phyloP scores from a whole-genome alignment of 2,797 vertebrate species.

The Sciurus carolinensis region DNA sequence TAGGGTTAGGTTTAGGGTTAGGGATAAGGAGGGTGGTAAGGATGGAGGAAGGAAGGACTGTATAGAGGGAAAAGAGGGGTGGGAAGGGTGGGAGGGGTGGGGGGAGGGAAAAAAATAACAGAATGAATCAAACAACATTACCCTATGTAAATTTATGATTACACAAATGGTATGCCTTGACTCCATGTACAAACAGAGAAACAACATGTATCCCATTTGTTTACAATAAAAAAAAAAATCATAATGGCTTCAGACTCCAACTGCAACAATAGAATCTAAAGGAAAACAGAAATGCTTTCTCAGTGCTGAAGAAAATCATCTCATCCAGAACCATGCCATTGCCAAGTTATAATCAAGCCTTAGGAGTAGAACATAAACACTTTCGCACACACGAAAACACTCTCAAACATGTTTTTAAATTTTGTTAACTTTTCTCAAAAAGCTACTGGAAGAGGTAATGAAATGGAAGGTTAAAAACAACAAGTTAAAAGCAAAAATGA shows the following conservation, averaged over 20 bases:
- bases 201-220: too few relatives aligned
- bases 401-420: constrained; percentile 2
- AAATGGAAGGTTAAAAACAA: constrained; percentile 48
- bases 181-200: too few relatives aligned
- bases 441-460: neutral
- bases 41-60: too few relatives aligned
- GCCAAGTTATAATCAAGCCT: neutral
- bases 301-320: neutral
- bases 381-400: neutral
- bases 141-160: too few relatives aligned
- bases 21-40: too few relatives aligned
- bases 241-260: neutral
- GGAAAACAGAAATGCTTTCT: neutral
- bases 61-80: too few relatives aligned
- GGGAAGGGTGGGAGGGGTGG: too few relatives aligned
- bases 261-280: neutral
- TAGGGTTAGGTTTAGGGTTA: too few relatives aligned
- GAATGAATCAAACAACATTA: too few relatives aligned
- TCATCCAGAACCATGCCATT: neutral
- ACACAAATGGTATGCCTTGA: too few relatives aligned
- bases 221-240: too few relatives aligned
- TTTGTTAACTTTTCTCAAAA: neutral
- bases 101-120: too few relatives aligned
- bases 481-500: neutral
- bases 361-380: neutral